Percentiles rank a stretch among this genome's conserved stretches.
phyloP scores from a whole-genome alignment of 2,113 vertebrate species.

The Myrmecobius fasciatus region DNA sequence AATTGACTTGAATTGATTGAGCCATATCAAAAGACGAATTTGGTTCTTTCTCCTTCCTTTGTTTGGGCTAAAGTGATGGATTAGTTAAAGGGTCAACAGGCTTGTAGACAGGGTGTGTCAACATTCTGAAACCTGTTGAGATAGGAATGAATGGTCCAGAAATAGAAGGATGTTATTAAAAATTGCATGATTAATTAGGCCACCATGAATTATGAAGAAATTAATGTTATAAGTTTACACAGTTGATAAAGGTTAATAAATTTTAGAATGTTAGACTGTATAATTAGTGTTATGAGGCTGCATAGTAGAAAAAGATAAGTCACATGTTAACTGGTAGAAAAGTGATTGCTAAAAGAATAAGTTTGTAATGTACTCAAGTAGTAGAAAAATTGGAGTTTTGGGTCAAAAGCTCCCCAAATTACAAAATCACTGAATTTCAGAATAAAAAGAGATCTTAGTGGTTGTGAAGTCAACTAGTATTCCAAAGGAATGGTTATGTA shows the following conservation, averaged over 20 bases:
- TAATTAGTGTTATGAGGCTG: not conserved
- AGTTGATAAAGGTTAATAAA: not conserved
- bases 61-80: not conserved
- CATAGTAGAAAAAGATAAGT: not conserved
- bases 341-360: not conserved
- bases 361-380: not conserved
- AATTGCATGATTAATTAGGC: not conserved
- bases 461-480: not conserved
- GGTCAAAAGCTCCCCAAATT: not conserved
- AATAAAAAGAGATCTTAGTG: not conserved
- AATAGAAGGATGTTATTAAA: not conserved
- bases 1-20: not conserved
- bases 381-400: not conserved
- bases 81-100: not conserved
- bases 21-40: not conserved
- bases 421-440: not conserved
- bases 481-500: not conserved
- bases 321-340: not conserved
- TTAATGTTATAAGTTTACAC: not conserved
- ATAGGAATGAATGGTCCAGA: not conserved
- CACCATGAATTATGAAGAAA: not conserved
- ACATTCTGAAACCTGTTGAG: not conserved
- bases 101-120: not conserved
- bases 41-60: not conserved
- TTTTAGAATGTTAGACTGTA: not conserved